Evolutionary conservation across 2,113 vertebrate genomes (phyloP).

Genomic region (Shinisaurus crocodilurus): DNA sequence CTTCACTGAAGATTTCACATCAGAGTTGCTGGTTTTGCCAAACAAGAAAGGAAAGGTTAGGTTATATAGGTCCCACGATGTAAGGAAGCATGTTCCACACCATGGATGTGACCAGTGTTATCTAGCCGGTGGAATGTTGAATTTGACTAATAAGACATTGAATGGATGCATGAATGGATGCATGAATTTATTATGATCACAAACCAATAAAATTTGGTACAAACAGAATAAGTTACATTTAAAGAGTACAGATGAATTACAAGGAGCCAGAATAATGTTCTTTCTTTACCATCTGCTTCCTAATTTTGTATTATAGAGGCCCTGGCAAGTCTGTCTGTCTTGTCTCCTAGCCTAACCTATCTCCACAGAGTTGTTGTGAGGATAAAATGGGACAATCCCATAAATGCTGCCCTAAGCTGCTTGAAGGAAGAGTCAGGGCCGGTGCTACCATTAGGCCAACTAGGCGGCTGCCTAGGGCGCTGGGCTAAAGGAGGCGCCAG

Average conservation of each 20-base stretch:
- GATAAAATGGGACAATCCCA: not conserved
- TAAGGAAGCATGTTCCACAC: not conserved
- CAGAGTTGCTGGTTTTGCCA: slow-evolving; percentile 18
- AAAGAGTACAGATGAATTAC: not conserved
- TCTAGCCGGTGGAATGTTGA: not conserved
- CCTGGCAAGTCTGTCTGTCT: no score
- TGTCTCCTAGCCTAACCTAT: not conserved
- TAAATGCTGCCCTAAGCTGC: not conserved
- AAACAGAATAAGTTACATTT: not conserved
- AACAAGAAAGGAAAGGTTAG: slow-evolving; percentile 20
- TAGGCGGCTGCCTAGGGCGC: no score
- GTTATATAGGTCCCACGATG: not conserved
- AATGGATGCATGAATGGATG: not conserved
- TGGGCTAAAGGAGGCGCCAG: no score
- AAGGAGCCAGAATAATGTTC: not conserved
- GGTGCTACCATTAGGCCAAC: no score
- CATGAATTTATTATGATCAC: not conserved
- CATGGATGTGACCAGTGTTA: not conserved
- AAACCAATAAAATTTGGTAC: not conserved
- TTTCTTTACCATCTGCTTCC: not conserved
- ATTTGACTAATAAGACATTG: not conserved
- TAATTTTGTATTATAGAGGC: not conserved
- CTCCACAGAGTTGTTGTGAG: not conserved
- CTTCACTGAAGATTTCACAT: slow-evolving; percentile 35
- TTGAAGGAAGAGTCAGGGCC: no score